Conservation (phyloP, 2,888 invertebrate species). For the Amiota communis region DNA sequence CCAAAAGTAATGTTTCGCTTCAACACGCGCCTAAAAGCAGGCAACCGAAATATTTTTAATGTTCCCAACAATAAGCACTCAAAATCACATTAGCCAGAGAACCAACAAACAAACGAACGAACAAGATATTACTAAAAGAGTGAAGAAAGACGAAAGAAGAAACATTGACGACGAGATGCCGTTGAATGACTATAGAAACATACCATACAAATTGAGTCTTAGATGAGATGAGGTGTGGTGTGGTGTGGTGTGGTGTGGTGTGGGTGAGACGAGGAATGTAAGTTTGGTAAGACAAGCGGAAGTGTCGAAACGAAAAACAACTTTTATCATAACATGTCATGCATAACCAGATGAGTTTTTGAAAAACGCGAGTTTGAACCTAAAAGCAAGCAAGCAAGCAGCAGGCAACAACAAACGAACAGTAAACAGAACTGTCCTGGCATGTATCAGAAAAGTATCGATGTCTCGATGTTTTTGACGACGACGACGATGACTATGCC, state of each 20-base stretch:
- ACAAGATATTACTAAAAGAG: background rate
- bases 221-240: too few species aligned
- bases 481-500: conserved; percentile 44
- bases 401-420: conserved; percentile 37
- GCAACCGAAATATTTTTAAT: conserved; percentile 42
- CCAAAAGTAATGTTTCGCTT: conserved; percentile 11
- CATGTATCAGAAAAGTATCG: too few species aligned
- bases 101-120: background rate
- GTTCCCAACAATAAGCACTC: conserved; percentile 61
- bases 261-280: too few species aligned
- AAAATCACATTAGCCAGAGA: conserved; percentile 57
- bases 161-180: background rate
- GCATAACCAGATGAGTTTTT: conserved; percentile 42
- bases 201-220: too few species aligned
- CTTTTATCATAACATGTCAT: conserved; percentile 46
- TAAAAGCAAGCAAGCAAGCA: conserved; percentile 51
- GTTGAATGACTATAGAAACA: too few species aligned
- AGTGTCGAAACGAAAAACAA: conserved; percentile 38
- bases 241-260: too few species aligned
- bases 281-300: too few species aligned
- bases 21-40: conserved; percentile 7
- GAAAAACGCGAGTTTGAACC: conserved; percentile 35
- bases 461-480: too few species aligned
- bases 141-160: conserved; percentile 7
- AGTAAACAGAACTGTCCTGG: background rate